These are phyloP conservation scores for Pyralis farinalis DNA, from an alignment of 2,888 invertebrate species.

Conservation along the genomic window DNA sequence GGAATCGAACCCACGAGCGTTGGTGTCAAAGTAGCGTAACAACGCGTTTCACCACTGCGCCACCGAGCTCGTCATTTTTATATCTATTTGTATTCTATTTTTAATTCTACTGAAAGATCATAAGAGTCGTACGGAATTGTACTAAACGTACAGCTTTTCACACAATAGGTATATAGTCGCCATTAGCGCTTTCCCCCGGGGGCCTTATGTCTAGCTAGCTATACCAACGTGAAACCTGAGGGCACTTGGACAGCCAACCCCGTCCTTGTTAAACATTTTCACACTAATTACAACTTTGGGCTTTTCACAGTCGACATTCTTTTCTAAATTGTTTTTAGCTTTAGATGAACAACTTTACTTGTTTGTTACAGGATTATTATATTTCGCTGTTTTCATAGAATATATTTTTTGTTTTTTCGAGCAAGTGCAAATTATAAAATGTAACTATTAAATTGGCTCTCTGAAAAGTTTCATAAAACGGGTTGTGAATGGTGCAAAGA, in stretches of 20 bases:
- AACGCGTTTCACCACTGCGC: too few relatives aligned
- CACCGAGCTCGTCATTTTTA: too few relatives aligned
- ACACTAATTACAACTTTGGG: slow-evolving; percentile 55
- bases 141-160: slow-evolving; percentile 17
- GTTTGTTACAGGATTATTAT: too few relatives aligned
- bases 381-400: too few relatives aligned
- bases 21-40: too few relatives aligned
- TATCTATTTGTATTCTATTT: too few relatives aligned
- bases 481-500: not conserved
- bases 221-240: not conserved
- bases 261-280: slow-evolving; percentile 37
- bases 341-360: too few relatives aligned
- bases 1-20: too few relatives aligned
- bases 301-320: slow-evolving; percentile 9
- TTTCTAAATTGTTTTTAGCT: not conserved
- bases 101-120: not conserved
- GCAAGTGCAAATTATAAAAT: too few relatives aligned
- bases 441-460: too few relatives aligned
- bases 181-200: slow-evolving; percentile 44
- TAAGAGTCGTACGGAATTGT: not conserved
- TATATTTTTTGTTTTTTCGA: too few relatives aligned
- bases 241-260: slow-evolving; percentile 27
- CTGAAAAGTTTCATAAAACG: not conserved
- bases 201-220: slow-evolving; percentile 24
- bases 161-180: slow-evolving; percentile 54